These are phyloP conservation scores for Leptoteleia sp. DNA, from an alignment of 1,140 invertebrate species.

Conservation along the genomic window DNA sequence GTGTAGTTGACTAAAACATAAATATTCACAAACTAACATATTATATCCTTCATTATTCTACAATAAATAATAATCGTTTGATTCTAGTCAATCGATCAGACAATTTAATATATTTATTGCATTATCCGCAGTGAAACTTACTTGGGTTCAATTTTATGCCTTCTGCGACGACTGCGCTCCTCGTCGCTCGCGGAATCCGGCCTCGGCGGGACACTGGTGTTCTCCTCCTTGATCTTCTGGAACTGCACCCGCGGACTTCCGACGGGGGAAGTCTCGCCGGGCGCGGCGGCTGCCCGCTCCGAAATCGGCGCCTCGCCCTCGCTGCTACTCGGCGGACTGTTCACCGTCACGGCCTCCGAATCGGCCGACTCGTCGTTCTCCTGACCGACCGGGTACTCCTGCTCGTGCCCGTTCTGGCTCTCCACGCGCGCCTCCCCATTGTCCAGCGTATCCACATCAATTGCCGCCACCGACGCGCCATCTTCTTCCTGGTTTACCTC, in stretches of 20 bases:
- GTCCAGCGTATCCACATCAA: constrained; percentile 67
- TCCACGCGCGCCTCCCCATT: constrained; percentile 61
- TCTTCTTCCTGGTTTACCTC: constrained; percentile 74
- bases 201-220: constrained; percentile 30
- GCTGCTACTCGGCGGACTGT: constrained; percentile 51
- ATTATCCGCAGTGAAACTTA: too few species aligned
- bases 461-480: constrained; percentile 28
- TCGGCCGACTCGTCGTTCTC: constrained; percentile 32
- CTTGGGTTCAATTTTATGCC: constrained; percentile 81
- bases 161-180: constrained; percentile 73
- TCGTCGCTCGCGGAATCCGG: constrained; percentile 67
- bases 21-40: too few species aligned
- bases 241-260: constrained; percentile 80
- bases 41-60: too few species aligned
- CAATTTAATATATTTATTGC: too few species aligned
- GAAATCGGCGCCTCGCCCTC: constrained; percentile 80
- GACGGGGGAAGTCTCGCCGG: constrained; percentile 70
- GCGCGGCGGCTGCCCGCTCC: constrained; percentile 77
- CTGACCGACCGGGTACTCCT: constrained; percentile 54
- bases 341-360: constrained; percentile 52
- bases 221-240: constrained; percentile 77
- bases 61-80: too few species aligned
- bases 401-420: constrained; percentile 59
- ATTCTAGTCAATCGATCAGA: too few species aligned
- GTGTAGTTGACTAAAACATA: too few species aligned